phyloP scores from a whole-genome alignment of 1,140 invertebrate species.

The Lucilia cuprina region DNA sequence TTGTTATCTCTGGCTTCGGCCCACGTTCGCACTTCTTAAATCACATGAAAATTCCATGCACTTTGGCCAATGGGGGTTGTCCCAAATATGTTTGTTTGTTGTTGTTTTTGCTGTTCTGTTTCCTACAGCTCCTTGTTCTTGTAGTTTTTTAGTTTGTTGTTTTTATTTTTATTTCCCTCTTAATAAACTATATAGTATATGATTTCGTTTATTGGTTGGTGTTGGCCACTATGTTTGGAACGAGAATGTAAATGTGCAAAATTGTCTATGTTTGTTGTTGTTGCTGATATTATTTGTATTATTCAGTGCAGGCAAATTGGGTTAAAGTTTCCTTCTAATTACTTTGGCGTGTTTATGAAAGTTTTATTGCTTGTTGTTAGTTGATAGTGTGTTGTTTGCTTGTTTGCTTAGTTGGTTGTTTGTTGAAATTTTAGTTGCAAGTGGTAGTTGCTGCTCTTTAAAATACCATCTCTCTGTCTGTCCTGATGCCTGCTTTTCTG shows the following conservation, averaged over 20 bases:
- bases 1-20: conserved; percentile 43
- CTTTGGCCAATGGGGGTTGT: conserved; percentile 11
- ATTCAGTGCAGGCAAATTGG: conserved; percentile 34
- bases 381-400: background rate
- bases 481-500: background rate
- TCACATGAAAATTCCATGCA: conserved; percentile 25
- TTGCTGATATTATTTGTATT: background rate
- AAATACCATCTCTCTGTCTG: background rate
- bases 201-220: background rate
- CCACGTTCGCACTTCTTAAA: conserved; percentile 39
- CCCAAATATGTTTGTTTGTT: conserved; percentile 19
- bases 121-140: background rate
- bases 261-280: background rate
- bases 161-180: conserved; percentile 13
- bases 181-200: background rate
- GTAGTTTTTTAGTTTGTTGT: background rate
- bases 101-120: background rate
- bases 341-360: conserved; percentile 37
- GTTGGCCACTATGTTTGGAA: background rate
- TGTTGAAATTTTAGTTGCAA: background rate
- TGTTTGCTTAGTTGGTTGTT: background rate
- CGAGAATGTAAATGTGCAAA: background rate
- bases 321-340: conserved; percentile 41
- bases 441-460: background rate
- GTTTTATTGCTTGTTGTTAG: conserved; percentile 28